Percentiles rank a stretch among this genome's conserved stretches.
Conservation (phyloP, 2,113 vertebrate genomes). For the Stegastes partitus region DNA sequence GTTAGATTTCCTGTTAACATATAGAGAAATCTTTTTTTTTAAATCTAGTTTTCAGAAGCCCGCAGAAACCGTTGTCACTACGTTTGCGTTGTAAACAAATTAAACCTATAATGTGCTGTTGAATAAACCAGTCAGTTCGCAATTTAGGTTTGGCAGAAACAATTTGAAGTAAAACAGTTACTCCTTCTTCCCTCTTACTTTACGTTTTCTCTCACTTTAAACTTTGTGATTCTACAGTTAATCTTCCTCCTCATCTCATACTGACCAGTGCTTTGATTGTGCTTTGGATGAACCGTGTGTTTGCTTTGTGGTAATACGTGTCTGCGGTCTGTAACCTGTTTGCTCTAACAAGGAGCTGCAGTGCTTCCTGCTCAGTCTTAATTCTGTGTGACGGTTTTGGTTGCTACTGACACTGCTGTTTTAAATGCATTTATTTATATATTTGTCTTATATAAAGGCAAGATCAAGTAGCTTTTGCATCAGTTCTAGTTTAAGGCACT, state of each 20-base stretch:
- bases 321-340: slow-evolving; percentile 18
- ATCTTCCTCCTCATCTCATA: background rate
- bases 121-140: no score
- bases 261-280: slow-evolving; percentile 32
- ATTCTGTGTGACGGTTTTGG: slow-evolving; percentile 33
- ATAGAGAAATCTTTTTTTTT: no score
- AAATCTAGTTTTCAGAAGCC: no score
- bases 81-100: no score
- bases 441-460: no score
- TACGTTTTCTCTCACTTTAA: background rate
- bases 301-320: slow-evolving; percentile 26
- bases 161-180: slow-evolving; percentile 23
- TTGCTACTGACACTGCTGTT: slow-evolving; percentile 41
- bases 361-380: slow-evolving; percentile 47
- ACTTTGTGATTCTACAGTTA: slow-evolving; percentile 3
- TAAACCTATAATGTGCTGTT: no score
- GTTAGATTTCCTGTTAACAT: no score
- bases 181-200: slow-evolving; percentile 2
- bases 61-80: no score
- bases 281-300: background rate
- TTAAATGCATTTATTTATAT: slow-evolving; percentile 45
- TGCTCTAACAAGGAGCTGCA: slow-evolving; percentile 40
- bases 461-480: no score
- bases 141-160: slow-evolving; percentile 48
- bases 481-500: background rate